Evolutionary conservation across 1,140 invertebrate genomes (phyloP).

Genomic region (Heterodera schachtii): DNA sequence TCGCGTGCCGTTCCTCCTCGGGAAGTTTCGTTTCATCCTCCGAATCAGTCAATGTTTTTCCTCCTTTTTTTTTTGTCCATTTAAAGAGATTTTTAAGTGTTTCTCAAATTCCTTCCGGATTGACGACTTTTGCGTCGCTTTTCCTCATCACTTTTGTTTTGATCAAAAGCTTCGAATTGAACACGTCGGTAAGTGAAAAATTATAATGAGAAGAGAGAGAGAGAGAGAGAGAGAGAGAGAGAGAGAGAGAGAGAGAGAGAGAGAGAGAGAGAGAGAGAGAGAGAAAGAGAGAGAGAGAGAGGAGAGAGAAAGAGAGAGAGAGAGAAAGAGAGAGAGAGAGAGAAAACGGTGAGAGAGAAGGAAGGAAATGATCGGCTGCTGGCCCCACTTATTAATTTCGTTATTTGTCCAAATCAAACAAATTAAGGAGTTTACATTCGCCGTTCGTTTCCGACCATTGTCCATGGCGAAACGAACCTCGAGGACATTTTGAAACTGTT

Average conservation of each 20-base stretch:
- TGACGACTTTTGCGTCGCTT: slow-evolving; percentile 61
- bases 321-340: too few relatives aligned
- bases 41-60: slow-evolving; percentile 9
- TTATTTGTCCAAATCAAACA: not conserved
- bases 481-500: slow-evolving; percentile 63
- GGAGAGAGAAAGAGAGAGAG: too few relatives aligned
- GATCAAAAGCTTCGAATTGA: slow-evolving; percentile 63
- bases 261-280: too few relatives aligned
- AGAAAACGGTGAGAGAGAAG: too few relatives aligned
- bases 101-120: slow-evolving; percentile 29
- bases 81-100: slow-evolving; percentile 5
- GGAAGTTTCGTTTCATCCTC: not conserved
- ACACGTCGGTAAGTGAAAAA: slow-evolving; percentile 62
- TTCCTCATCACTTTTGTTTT: slow-evolving; percentile 68
- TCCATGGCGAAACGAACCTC: slow-evolving; percentile 54
- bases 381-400: not conserved
- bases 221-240: too few relatives aligned
- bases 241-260: too few relatives aligned
- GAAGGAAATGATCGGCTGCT: too few relatives aligned
- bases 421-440: slow-evolving; percentile 49
- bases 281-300: too few relatives aligned
- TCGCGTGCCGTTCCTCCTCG: slow-evolving; percentile 15
- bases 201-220: not conserved
- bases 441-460: slow-evolving; percentile 40
- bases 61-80: not conserved